Percentiles rank a stretch among this genome's conserved stretches.
These are phyloP conservation scores for Drosophila imparisetae DNA, from an alignment of 2,888 invertebrate species.

Conservation along the genomic window DNA sequence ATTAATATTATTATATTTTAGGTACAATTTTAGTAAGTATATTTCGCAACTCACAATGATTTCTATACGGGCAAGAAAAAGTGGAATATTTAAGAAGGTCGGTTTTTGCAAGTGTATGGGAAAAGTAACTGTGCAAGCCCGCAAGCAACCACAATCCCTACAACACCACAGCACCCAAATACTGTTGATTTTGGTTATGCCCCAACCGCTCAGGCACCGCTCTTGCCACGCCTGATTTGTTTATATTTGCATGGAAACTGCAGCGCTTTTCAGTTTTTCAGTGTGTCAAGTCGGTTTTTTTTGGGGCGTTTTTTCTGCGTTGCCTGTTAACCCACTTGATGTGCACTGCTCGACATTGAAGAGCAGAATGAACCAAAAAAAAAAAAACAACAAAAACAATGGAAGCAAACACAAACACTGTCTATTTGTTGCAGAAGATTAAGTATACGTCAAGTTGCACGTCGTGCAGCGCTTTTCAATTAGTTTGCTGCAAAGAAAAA, in stretches of 20 bases:
- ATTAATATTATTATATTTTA: background rate
- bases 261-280: conserved; percentile 48
- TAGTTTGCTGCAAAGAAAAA: conserved; percentile 34
- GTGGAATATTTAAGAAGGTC: background rate
- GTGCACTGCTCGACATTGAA: conserved; percentile 58
- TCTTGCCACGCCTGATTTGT: conserved; percentile 59
- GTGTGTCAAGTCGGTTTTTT: conserved; percentile 65
- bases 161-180: background rate
- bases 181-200: conserved; percentile 4
- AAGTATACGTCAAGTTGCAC: conserved; percentile 76
- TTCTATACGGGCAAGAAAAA: background rate
- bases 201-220: background rate
- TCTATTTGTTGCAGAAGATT: conserved; percentile 53
- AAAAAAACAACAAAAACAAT: background rate
- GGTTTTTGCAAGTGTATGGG: background rate
- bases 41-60: background rate
- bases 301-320: conserved; percentile 15
- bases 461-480: conserved; percentile 67
- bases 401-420: background rate
- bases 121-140: background rate
- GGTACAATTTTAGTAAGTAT: no score
- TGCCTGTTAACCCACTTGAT: conserved; percentile 72
- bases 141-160: background rate
- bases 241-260: conserved; percentile 77
- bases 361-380: conserved; percentile 20